phyloP scores from a whole-genome alignment of 2,888 invertebrate species.

The Chaetogeoica ovagalla region DNA sequence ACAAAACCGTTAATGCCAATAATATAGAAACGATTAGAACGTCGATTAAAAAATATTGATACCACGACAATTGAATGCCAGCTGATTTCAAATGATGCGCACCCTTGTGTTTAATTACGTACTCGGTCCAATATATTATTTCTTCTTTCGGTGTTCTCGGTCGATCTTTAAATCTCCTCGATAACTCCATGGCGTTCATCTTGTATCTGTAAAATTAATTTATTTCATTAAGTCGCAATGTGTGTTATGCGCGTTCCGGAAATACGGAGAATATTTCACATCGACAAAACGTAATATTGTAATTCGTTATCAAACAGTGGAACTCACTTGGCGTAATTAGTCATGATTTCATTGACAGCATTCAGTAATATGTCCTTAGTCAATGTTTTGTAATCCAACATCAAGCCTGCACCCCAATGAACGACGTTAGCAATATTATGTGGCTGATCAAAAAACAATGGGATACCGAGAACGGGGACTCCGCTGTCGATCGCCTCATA shows the following conservation, averaged over 20 bases:
- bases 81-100: conserved; percentile 45
- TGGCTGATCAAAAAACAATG: conserved; percentile 38
- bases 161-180: conserved; percentile 37
- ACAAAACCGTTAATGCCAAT: neutral
- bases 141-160: conserved; percentile 25
- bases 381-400: conserved; percentile 37
- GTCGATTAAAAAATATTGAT: conserved; percentile 36
- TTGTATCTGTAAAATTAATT: conserved; percentile 15
- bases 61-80: conserved; percentile 16
- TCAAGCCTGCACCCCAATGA: conserved; percentile 35
- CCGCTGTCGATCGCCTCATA: conserved; percentile 43
- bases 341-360: conserved; percentile 24
- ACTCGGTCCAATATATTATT: conserved; percentile 44
- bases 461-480: conserved; percentile 38
- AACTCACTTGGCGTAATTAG: conserved; percentile 17
- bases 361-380: conserved; percentile 32
- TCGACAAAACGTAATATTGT: no score
- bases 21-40: neutral
- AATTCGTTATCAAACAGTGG: neutral
- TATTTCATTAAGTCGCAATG: neutral
- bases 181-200: conserved; percentile 13
- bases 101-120: conserved; percentile 43
- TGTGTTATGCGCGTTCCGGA: neutral
- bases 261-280: no score
- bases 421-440: conserved; percentile 39